Percentiles rank a stretch among this genome's conserved stretches.
Conservation (phyloP, 2,797 vertebrate genomes). For the Potorous gilbertii region DNA sequence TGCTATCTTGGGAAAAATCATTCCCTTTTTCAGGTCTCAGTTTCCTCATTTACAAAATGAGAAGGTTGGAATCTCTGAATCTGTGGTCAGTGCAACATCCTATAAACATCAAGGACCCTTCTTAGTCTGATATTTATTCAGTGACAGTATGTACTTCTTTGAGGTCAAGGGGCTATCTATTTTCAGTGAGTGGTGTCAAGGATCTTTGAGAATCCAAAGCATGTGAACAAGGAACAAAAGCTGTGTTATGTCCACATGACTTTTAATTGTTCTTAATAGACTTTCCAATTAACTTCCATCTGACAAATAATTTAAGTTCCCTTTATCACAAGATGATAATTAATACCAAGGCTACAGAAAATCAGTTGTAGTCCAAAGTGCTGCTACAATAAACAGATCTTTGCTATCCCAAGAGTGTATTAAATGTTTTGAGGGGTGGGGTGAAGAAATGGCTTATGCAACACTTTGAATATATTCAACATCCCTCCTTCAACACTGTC, state of each 20-base stretch:
- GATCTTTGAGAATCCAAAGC: not conserved
- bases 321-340: slow-evolving; percentile 37
- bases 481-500: slow-evolving; percentile 14
- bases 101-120: not conserved
- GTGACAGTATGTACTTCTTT: not conserved
- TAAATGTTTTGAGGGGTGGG: slow-evolving; percentile 17
- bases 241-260: slow-evolving; percentile 20
- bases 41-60: not conserved
- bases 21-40: not conserved
- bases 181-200: not conserved
- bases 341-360: slow-evolving; percentile 21
- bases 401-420: not conserved
- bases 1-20: not conserved
- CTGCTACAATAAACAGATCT: not conserved
- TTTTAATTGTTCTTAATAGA: slow-evolving; percentile 45
- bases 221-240: not conserved
- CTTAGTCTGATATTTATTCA: not conserved
- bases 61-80: not conserved
- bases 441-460: not conserved
- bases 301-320: slow-evolving; percentile 7
- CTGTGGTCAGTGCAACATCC: not conserved
- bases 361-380: not conserved
- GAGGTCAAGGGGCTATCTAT: not conserved
- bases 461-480: not conserved
- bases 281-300: not conserved